Conservation (phyloP, 2,797 vertebrate species). For the Ceryle rudis region DNA sequence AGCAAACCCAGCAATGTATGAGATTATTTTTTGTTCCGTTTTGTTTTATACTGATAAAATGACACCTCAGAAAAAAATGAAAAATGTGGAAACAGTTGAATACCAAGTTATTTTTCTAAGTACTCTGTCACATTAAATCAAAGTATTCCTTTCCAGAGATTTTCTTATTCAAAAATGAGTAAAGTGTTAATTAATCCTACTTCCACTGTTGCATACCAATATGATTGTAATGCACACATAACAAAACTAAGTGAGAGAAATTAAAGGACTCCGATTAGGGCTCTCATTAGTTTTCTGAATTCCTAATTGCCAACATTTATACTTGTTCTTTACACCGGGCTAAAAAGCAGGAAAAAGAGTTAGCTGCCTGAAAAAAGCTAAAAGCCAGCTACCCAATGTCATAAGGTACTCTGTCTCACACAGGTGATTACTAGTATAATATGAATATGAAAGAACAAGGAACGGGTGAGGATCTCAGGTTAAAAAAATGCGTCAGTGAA, state of each 20-base stretch:
- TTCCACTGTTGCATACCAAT: not conserved
- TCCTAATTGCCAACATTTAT: not conserved
- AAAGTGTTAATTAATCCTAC: not conserved
- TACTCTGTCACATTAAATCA: not conserved
- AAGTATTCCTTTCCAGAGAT: not conserved
- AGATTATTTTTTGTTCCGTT: not conserved
- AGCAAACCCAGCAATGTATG: not conserved
- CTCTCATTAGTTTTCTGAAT: not conserved
- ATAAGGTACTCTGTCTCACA: not conserved
- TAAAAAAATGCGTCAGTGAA: fast-evolving
- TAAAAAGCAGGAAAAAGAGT: not conserved
- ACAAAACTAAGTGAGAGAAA: not conserved
- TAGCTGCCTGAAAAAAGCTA: not conserved
- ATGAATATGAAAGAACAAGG: not conserved
- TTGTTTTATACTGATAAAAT: not conserved
- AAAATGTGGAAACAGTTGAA: not conserved
- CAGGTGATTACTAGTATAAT: not conserved
- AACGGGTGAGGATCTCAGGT: not conserved
- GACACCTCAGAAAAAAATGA: not conserved
- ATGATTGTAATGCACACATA: not conserved
- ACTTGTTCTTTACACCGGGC: not conserved
- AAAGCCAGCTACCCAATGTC: not conserved
- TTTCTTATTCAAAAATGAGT: not conserved
- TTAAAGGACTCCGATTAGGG: not conserved
- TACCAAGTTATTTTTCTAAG: not conserved